Base-by-base conservation (phyloP, 2,888 invertebrate genomes). In the Pyralis farinalis region DNA sequence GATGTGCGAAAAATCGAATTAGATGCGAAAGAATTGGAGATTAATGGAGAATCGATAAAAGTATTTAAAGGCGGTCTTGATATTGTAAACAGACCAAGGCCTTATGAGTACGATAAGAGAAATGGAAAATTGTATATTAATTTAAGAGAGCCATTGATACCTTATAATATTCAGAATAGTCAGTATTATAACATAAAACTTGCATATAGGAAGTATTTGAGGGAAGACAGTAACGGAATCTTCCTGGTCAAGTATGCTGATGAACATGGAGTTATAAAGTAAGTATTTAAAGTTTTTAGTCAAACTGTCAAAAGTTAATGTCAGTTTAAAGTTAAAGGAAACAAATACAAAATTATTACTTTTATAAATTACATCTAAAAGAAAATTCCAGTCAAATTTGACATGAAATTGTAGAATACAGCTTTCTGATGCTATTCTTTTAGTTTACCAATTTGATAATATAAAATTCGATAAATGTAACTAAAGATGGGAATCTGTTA, bases 241-340 rank as follows among this genome's bases (percentile, higher is more conserved):
- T 84, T 81, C 55, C 56, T 83, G 30, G 76, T 73, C 27, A 69
- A 69, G 41, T 83, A 84, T 51, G 56, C 66, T 7, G 69, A 73
- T 5, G 76, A 73, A n/a, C 53, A 62, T 30, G 69, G 51, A 7
- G 57, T 47, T 25, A 39, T 51, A 12, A 68, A 75, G 86, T 86
- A 65, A 83, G 81, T 77, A 48, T 30, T 34, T n/a, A n/a, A n/a
- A n/a, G n/a, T n/a, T n/a, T n/a, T n/a, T n/a, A n/a, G n/a, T n/a
- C n/a, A n/a, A n/a, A n/a, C n/a, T n/a, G n/a, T n/a, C n/a, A n/a
- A n/a, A n/a, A n/a, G n/a, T n/a, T n/a, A n/a, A n/a, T n/a, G n/a
- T n/a, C n/a, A n/a, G n/a, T n/a, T n/a, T n/a, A n/a, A n/a, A n/a
- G n/a, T n/a, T n/a, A n/a, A n/a, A n/a, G n/a, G n/a, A n/a, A n/a